These are phyloP conservation scores for Caradrina kadenii DNA, from an alignment of 2,888 invertebrate genomes.

Conservation along the genomic window DNA sequence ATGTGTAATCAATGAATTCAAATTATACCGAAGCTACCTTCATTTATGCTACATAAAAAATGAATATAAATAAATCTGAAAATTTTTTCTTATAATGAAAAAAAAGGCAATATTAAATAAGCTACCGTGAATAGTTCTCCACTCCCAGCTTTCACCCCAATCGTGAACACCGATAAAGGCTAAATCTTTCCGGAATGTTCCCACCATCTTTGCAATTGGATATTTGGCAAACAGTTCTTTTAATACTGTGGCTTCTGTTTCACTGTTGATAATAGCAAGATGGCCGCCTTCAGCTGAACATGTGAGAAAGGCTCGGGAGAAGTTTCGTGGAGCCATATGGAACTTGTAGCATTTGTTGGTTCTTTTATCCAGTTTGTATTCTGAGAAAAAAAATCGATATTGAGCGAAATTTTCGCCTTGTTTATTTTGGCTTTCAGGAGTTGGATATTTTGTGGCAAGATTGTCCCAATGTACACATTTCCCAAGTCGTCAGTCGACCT, in stretches of 20 bases:
- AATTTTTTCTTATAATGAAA: no score
- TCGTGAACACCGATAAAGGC: conserved; percentile 34
- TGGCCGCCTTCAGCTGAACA: conserved; percentile 76
- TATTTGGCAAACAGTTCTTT: conserved; percentile 52
- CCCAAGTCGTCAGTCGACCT: no score
- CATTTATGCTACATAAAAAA: no score
- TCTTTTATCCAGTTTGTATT: conserved; percentile 25
- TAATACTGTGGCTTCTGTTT: conserved; percentile 64
- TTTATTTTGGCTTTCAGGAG: no score
- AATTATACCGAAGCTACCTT: no score
- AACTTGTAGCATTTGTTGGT: conserved; percentile 77
- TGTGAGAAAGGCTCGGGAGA: conserved; percentile 73
- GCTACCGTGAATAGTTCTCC: conserved; percentile 23
- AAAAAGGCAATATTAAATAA: no score
- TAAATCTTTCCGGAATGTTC: conserved; percentile 1
- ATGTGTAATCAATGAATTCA: no score
- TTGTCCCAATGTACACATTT: no score
- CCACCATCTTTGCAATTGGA: neutral
- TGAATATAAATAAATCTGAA: no score
- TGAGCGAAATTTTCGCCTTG: no score
- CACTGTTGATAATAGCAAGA: conserved; percentile 75
- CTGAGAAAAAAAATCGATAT: conserved; percentile 5
- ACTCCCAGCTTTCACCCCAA: conserved; percentile 18
- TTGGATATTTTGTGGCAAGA: no score
- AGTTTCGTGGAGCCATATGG: conserved; percentile 69